Evolutionary conservation across 2,113 vertebrate genomes (phyloP), one percentile per base, ranked within the genome.

Genomic region (Tachycineta bicolor): DNA sequence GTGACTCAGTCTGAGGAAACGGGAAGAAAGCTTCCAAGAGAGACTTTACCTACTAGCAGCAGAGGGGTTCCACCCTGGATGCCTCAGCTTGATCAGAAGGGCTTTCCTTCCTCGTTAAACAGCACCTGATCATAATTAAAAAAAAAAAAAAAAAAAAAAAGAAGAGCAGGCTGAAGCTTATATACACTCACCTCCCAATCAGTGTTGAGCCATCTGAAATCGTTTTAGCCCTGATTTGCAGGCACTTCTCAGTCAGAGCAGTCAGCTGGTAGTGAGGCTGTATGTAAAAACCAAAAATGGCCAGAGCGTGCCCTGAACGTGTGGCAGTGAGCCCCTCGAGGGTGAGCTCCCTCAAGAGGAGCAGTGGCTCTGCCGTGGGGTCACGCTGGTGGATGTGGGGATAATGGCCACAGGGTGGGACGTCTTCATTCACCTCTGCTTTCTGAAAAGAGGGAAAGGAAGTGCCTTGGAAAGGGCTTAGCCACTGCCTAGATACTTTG

Each of bases 291-390:
- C 44, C 44, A 46, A 19, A 18, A 46, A 20, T 29, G 23, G 10
- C 21, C 39, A 25, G 47, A 58, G 47, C 2, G 14, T 31, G 6
- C 14, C 5, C 50, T 67, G 53, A 37, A 11, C 5, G 14, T 56
- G 23, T 9, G 13, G 53, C 56, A 68, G 49, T 10, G 22, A 78
- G 47, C 37, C 22, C 25, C 19, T 56, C 14, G 14, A 22, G 39
- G 44, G 3, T 50, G 43, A 75, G 41, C 22, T 64, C 6, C 13
- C 16, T 6, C 3, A 2, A 0, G 6, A 62, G 73, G 18, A 59
- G 50, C 6, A 1, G 44, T 0, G 19, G 47, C 39, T 26, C 26
- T 79, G 65, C 49, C 0, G 0, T 2, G 2, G 47, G 16, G 19
- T 53, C 24, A 2, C 0, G 2, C 46, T 46, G 47, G 22, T 22